Conservation (phyloP, 1,140 invertebrate genomes). For the Ostrea denselamellosa region DNA sequence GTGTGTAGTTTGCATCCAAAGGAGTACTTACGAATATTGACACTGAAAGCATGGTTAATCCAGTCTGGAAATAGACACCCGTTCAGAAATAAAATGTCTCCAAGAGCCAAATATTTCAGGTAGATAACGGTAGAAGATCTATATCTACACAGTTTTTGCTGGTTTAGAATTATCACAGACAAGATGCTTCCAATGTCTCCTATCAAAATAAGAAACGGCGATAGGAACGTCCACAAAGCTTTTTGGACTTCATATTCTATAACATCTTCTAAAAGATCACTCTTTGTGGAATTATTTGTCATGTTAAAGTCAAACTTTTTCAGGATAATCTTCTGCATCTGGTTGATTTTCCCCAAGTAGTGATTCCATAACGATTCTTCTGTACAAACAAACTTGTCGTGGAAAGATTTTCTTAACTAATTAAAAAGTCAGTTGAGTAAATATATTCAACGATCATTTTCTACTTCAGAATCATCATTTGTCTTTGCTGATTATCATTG, state of each 20-base stretch:
- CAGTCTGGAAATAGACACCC: conserved; percentile 64
- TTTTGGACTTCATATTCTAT: not conserved
- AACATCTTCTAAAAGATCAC: not conserved
- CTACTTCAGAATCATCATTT: not conserved
- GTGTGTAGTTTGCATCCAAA: conserved; percentile 65
- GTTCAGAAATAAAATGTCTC: conserved; percentile 56
- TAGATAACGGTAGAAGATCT: conserved; percentile 67
- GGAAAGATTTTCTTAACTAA: not conserved
- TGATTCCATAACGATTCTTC: not conserved
- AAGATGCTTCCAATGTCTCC: conserved; percentile 70
- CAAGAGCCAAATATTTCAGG: conserved; percentile 62
- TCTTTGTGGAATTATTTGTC: not conserved
- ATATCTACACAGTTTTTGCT: conserved; percentile 56
- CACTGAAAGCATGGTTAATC: conserved; percentile 58
- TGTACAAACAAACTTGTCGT: not conserved
- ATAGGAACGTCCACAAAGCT: conserved; percentile 60
- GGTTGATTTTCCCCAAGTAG: not conserved
- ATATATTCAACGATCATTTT: not conserved
- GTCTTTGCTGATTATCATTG: not conserved
- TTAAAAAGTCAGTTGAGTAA: conserved; percentile 13
- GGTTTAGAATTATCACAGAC: conserved; percentile 65
- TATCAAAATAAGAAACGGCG: conserved; percentile 62
- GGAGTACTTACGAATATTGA: conserved; percentile 61
- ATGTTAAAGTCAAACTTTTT: not conserved
- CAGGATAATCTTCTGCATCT: not conserved